Percentiles rank a stretch among this genome's conserved stretches.
Conservation (phyloP, 2,113 vertebrate genomes). For the Chloebia gouldiae region DNA sequence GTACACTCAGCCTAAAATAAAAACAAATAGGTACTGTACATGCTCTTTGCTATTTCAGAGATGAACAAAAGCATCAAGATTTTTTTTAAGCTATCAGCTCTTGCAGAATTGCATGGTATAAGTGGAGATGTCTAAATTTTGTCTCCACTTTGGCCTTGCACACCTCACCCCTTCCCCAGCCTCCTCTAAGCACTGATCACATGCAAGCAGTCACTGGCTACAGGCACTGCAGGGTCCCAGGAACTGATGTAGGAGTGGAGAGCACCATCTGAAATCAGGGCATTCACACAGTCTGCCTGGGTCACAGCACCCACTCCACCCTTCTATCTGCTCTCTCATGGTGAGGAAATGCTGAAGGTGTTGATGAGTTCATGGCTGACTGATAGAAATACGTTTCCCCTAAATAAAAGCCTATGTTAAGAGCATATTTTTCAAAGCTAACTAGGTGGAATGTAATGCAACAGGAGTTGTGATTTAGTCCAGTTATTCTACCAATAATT, state of each 20-base stretch:
- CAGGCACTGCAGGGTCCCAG: background rate
- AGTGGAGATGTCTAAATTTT: background rate
- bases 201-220: fast-evolving
- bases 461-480: background rate
- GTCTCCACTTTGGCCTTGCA: background rate
- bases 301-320: background rate
- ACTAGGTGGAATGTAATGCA: background rate
- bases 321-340: background rate
- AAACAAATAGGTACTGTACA: background rate
- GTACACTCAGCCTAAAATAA: background rate
- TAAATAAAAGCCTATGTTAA: background rate
- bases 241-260: background rate
- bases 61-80: background rate
- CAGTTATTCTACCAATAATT: background rate
- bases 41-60: background rate
- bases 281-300: background rate
- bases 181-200: background rate
- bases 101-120: background rate
- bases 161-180: background rate
- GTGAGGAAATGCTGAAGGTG: background rate
- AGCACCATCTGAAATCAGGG: background rate
- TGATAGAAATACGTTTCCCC: background rate
- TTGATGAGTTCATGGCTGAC: background rate
- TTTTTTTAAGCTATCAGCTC: background rate
- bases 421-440: background rate